These are phyloP conservation scores for Hepsetus odoe DNA, from an alignment of 2,113 vertebrate genomes.

Conservation along the genomic window DNA sequence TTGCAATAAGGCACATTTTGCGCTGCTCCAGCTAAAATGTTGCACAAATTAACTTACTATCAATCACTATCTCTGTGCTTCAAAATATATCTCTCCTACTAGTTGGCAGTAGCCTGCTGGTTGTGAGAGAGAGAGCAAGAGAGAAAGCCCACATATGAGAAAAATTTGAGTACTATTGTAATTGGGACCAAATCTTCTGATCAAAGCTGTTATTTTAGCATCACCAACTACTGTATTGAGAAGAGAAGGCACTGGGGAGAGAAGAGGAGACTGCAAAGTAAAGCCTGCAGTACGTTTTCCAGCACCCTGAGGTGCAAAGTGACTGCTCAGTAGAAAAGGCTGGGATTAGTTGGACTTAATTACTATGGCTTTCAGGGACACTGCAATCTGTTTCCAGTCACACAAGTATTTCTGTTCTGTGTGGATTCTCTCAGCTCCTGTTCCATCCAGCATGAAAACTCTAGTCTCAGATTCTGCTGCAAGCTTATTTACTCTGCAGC, in stretches of 20 bases:
- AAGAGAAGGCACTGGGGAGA: not conserved
- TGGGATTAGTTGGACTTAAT: not conserved
- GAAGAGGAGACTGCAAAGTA: not conserved
- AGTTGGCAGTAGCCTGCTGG: too few relatives aligned
- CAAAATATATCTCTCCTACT: not conserved
- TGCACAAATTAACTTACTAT: too few relatives aligned
- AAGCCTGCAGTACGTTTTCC: not conserved
- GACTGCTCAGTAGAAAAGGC: not conserved
- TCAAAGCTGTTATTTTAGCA: not conserved
- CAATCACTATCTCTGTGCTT: not conserved
- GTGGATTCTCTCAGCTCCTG: not conserved
- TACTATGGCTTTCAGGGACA: not conserved
- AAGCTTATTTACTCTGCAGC: not conserved
- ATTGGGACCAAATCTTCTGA: not conserved
- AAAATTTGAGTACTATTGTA: not conserved
- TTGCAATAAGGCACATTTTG: too few relatives aligned
- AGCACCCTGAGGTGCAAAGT: not conserved
- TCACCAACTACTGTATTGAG: not conserved
- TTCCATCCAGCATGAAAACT: not conserved
- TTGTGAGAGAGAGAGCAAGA: not conserved
- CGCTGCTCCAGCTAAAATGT: not conserved
- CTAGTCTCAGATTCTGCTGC: not conserved
- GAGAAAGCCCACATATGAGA: not conserved
- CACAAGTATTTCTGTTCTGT: not conserved
- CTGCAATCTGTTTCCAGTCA: not conserved